A percentile compares a stretch with the other conserved stretches of the same genome.
These are phyloP conservation scores for Pogona vitticeps DNA, from an alignment of 2,113 vertebrate genomes.

Conservation along the genomic window DNA sequence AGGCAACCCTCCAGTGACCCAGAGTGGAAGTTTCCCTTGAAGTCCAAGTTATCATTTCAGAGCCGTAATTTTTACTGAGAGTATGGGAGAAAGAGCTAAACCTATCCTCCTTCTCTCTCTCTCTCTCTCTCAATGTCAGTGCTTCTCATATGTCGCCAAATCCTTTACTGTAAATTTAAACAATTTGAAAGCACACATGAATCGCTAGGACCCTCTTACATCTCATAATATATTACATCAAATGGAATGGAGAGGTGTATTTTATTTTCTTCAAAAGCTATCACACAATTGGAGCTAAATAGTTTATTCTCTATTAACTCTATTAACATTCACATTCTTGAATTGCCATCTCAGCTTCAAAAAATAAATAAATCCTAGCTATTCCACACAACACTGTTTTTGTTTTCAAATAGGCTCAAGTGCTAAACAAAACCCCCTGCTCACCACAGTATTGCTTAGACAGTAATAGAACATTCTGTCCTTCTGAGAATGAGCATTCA, in stretches of 20 bases:
- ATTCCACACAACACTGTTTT: not conserved
- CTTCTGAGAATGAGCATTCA: constrained; percentile 10
- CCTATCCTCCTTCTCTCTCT: not conserved
- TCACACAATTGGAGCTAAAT: not conserved
- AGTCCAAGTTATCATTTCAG: not conserved
- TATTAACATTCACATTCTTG: not conserved
- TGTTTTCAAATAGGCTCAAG: no score
- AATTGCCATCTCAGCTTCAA: not conserved
- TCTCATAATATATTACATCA: no score
- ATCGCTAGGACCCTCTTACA: no score
- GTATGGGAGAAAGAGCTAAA: not conserved
- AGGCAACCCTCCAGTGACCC: no score
- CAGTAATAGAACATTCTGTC: not conserved
- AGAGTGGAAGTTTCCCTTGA: no score
- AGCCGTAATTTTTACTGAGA: not conserved
- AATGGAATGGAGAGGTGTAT: no score
- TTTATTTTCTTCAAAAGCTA: not conserved
- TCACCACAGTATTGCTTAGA: not conserved
- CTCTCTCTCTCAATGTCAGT: not conserved
- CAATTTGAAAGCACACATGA: not conserved
- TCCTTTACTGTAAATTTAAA: not conserved
- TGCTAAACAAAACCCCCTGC: no score
- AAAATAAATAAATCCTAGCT: not conserved
- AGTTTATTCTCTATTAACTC: not conserved
- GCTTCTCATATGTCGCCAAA: not conserved